Evolutionary conservation across 2,113 vertebrate genomes (phyloP), one percentile per base, ranked within the genome.

Genomic region (Cathartes aura): DNA sequence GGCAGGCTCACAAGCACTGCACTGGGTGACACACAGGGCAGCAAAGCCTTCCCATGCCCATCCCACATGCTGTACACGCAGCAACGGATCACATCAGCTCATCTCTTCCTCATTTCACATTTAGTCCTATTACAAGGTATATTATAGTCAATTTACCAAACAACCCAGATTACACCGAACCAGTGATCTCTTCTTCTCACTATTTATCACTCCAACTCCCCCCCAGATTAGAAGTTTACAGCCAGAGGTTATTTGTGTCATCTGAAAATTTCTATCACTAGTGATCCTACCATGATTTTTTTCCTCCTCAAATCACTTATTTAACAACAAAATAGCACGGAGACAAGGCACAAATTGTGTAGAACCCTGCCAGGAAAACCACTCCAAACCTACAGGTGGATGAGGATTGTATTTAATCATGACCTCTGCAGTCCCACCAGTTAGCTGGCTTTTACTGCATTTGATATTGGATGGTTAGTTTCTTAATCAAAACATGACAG

Each of bases 1-100:
- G 23, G 26, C 22, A 62, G 52, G 34, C 36, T 73, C 2, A 0
- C 36, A 40, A 8, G 11, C 2, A 0, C 24, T 22, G 26, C 1
- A 1, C 30, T 56, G 47, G 12, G n/a, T 32, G 38, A 36, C 13
- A 13, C 0, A 0, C 32, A 45, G 43, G 34, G 40, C 43, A 43
- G 27, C 19, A 53, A 52, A 30, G 4, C n/a, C 15, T 52, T 52
- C 73, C 52, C 11, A 1, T 14, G 18, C 29, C 60, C 52, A 29
- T 42, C 36, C 58, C 42, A 30, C 14, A 4, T 2, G 8, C 52
- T 55, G 48, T 5, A 18, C 40, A 6, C 1, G 0, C 15, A 29
- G 24, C 9, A 1, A 27, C 3, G 15, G 21, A 18, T 58, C 55
- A 34, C 40, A 30, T 11, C 22, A 12, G 15, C 24, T 73, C 24